Base-by-base conservation (phyloP, 2,888 invertebrate species). In the Drepanosiphum platanoidis region DNA sequence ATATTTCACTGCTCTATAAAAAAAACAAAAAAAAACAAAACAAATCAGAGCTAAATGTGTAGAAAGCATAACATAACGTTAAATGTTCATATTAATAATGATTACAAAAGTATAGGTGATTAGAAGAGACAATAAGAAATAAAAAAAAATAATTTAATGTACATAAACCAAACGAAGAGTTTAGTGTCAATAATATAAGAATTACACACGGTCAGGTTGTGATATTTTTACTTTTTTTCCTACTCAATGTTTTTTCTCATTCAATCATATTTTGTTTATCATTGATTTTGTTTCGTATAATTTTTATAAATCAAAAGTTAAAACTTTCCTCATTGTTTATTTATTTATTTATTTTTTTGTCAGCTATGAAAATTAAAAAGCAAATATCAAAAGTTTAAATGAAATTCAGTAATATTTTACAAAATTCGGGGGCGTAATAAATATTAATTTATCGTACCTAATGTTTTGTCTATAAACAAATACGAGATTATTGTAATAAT, bases 151-250 rank as follows among this genome's bases (percentile, higher is more conserved):
- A 39, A 7, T 42, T 32, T 32, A 64, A 42, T 18, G 30, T 15
- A 46, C 2, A 9, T 32, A 32, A 66, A 66, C 11, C 5, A 36
- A 36, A 52, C 8, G 0, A 52, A 36, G n/a, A 39, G 11, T 39
- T 39, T 68, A 68, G 52, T 27, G 34, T 61, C 34, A 22, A 58
- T 58, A 61, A 39, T 71, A 9, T 36, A 64, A 77, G 11, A 71
- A 71, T 71, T 70, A 22, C 71, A 71, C 58, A 71, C 39, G 81
- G 81, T 81, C 81, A 81, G 81, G 81, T 81, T 81, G 81, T 81
- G 81, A 81, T 81, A 81, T 71, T 81, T 81, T 61, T 30, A 81
- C 42, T 70, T 36, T 30, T 32, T 80, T 36, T 70, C 52, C 66
- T 66, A 66, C 15, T 75, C 52, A 22, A 75, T 58, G 30, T 74